Conservation (phyloP, 2,888 invertebrate genomes). For the Horisme vitalbata region DNA sequence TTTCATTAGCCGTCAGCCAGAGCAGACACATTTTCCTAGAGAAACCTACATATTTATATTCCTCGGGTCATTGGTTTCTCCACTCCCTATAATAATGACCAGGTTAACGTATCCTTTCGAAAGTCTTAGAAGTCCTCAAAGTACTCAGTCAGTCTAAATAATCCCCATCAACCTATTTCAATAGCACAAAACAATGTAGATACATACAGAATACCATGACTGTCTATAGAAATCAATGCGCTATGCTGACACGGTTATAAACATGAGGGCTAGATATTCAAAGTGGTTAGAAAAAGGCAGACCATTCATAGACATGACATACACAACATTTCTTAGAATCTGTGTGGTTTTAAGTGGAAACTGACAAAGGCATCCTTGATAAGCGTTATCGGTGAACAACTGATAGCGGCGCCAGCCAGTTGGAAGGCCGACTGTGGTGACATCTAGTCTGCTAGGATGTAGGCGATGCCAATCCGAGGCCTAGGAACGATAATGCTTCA, state of each 20-base stretch:
- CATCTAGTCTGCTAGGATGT: constrained; percentile 54
- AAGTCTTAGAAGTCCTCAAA: too few species aligned
- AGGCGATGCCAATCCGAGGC: constrained; percentile 12
- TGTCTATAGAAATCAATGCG: constrained; percentile 8
- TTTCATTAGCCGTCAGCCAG: too few species aligned
- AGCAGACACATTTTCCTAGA: too few species aligned
- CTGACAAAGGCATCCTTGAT: constrained; percentile 43
- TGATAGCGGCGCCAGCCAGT: constrained; percentile 47
- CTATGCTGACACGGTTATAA: constrained; percentile 7
- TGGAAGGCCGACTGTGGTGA: constrained; percentile 53
- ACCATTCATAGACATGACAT: constrained; percentile 18
- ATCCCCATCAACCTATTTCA: too few species aligned
- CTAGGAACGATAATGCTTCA: constrained; percentile 29
- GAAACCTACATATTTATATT: too few species aligned
- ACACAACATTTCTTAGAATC: constrained; percentile 39
- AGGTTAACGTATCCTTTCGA: too few species aligned
- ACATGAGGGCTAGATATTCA: constrained; percentile 7
- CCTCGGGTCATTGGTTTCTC: too few species aligned
- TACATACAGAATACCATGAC: constrained; percentile 1
- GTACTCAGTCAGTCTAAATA: too few species aligned
- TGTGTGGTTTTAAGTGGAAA: constrained; percentile 44
- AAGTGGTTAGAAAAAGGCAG: constrained; percentile 17
- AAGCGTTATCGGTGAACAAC: constrained; percentile 52
- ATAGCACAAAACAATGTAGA: constrained; percentile 6
- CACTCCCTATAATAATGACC: too few species aligned